Evolutionary conservation across 2,888 invertebrate species (phyloP).

Genomic region (Melieria picta): DNA sequence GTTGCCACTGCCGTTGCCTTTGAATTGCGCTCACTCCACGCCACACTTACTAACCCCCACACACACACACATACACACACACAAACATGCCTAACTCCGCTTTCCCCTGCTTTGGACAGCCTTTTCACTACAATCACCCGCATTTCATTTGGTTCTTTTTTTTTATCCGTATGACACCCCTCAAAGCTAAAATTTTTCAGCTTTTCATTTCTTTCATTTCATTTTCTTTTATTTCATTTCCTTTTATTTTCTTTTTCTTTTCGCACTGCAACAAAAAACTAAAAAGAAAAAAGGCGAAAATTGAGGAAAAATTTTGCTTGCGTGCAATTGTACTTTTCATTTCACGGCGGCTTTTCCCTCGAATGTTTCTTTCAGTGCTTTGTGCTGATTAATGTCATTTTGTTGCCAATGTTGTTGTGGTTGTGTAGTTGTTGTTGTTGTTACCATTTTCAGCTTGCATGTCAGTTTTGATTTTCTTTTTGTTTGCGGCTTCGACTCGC

Average conservation of each 20-base stretch:
- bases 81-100: not conserved
- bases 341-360: not conserved
- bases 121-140: too few species aligned
- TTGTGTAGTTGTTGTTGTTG: not conserved
- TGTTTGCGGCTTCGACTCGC: too few species aligned
- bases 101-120: too few species aligned
- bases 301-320: not conserved
- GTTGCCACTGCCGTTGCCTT: too few species aligned
- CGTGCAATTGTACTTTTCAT: slow-evolving; percentile 14
- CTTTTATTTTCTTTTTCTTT: not conserved
- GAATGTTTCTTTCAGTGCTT: not conserved
- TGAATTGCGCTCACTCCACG: not conserved
- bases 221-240: not conserved
- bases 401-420: not conserved
- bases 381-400: slow-evolving; percentile 8
- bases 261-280: not conserved
- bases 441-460: slow-evolving; percentile 42
- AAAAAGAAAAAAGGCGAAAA: not conserved
- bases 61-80: slow-evolving; percentile 10
- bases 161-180: too few species aligned
- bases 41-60: not conserved
- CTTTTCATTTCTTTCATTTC: not conserved
- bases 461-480: slow-evolving; percentile 41
- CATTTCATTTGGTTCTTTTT: too few species aligned
- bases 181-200: not conserved